phyloP scores from a whole-genome alignment of 2,888 invertebrate genomes.

The Pterostichus niger region DNA sequence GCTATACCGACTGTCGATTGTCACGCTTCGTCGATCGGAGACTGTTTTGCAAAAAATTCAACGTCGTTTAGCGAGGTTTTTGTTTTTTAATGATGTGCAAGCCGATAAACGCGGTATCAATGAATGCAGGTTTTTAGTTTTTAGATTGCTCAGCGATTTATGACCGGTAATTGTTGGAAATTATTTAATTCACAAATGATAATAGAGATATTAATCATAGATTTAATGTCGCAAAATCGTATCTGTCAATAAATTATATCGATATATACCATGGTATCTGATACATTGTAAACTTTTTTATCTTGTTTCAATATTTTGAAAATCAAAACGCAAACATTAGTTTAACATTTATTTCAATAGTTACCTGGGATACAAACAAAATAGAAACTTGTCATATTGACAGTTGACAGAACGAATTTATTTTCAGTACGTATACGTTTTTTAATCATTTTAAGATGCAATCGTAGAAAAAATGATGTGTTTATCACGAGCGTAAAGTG shows the following conservation, averaged over 20 bases:
- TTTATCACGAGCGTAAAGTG: no score
- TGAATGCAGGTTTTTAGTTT: conserved; percentile 27
- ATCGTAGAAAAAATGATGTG: no score
- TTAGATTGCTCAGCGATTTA: conserved; percentile 19
- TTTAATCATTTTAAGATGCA: no score
- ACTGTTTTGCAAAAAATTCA: conserved; percentile 49
- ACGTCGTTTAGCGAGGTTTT: conserved; percentile 37
- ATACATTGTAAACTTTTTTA: background rate
- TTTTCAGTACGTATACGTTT: no score
- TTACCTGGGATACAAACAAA: no score
- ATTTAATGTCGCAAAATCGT: background rate
- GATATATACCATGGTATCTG: background rate
- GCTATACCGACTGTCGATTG: conserved; percentile 51
- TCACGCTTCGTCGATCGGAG: conserved; percentile 42
- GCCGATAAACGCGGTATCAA: conserved; percentile 22
- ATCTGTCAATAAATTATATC: background rate
- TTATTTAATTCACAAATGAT: conserved; percentile 17
- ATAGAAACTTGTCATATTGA: no score
- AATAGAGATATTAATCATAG: conserved; percentile 25
- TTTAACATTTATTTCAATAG: no score
- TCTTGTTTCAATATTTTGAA: background rate
- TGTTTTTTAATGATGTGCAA: conserved; percentile 40
- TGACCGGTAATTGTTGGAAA: background rate
- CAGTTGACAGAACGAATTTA: no score
- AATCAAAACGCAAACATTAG: background rate